Percentiles rank a stretch among this genome's conserved stretches.
Evolutionary conservation across 1,140 invertebrate genomes (phyloP).

Genomic region (Trachymyrmex septentrionalis): DNA sequence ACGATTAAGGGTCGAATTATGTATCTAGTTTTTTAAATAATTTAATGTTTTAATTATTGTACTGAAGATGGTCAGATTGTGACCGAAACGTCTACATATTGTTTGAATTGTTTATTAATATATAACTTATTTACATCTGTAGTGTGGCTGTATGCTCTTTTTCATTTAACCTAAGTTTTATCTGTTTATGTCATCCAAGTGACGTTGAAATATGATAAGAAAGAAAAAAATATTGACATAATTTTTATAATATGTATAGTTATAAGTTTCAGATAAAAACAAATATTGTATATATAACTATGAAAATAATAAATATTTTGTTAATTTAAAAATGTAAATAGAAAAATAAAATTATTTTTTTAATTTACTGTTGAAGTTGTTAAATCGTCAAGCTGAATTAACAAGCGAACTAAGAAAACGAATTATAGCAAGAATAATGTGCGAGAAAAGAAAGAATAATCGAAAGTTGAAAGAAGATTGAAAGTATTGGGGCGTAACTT

Average conservation of each 20-base stretch:
- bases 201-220: not conserved
- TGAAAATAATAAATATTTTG: not conserved
- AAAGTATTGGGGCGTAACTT: conserved; percentile 46
- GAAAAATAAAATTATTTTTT: conserved; percentile 2
- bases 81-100: too few species aligned
- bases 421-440: conserved; percentile 18
- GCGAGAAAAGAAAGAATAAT: conserved; percentile 2
- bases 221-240: not conserved
- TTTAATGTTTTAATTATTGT: too few species aligned
- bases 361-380: not conserved
- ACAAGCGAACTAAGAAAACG: not conserved
- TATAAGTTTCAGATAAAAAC: not conserved
- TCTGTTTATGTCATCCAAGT: not conserved
- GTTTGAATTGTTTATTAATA: too few species aligned
- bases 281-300: not conserved
- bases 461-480: conserved; percentile 42
- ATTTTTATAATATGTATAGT: conserved; percentile 26
- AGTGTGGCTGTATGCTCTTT: too few species aligned
- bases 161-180: not conserved
- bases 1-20: too few species aligned
- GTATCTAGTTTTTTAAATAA: too few species aligned
- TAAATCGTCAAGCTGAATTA: not conserved
- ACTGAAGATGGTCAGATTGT: too few species aligned
- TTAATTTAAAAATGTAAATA: conserved; percentile 4
- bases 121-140: too few species aligned